Conservation (phyloP, 2,113 vertebrate species). For the Bubalus kerabau region DNA sequence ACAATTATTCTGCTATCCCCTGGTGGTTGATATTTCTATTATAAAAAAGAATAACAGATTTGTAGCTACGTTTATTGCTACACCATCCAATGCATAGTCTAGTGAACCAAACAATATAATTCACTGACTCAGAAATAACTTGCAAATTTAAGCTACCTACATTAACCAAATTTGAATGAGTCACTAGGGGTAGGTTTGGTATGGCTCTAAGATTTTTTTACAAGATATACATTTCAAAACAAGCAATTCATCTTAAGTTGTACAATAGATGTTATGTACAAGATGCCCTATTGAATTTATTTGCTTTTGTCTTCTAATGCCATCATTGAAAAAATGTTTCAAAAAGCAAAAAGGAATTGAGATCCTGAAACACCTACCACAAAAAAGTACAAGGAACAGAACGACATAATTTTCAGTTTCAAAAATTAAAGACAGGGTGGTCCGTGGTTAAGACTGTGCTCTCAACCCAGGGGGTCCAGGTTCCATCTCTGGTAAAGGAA, state of each 20-base stretch:
- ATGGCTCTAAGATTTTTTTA: neutral
- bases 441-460: neutral
- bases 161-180: neutral
- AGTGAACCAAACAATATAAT: neutral
- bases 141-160: neutral
- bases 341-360: neutral
- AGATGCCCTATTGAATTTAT: neutral
- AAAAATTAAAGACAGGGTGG: neutral
- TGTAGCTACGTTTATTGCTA: neutral
- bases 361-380: neutral
- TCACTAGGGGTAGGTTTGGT: neutral
- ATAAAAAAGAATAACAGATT: neutral
- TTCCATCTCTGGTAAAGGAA: neutral
- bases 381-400: neutral
- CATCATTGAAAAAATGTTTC: neutral
- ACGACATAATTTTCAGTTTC: neutral
- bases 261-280: neutral
- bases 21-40: neutral
- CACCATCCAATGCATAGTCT: neutral
- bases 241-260: neutral
- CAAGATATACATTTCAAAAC: neutral
- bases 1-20: neutral
- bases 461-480: neutral
- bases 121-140: slow-evolving; percentile 15
- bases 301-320: neutral